phyloP scores from a whole-genome alignment of 2,113 vertebrate genomes.

The Oryzias celebensis region DNA sequence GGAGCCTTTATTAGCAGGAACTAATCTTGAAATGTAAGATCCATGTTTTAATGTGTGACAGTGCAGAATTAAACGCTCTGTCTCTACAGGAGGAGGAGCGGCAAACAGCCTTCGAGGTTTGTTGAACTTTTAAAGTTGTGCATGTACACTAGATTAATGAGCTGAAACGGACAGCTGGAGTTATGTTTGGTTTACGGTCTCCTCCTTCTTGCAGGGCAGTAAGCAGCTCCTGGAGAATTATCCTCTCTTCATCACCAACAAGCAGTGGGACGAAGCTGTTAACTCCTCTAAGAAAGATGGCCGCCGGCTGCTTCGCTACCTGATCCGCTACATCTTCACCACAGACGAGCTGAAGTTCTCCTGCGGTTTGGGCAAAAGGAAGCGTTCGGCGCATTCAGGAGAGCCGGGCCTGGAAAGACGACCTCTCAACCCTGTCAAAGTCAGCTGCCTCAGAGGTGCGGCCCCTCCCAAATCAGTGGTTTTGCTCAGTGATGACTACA shows the following conservation, averaged over 20 bases:
- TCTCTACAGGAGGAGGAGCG: constrained; percentile 69
- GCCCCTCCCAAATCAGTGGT: neutral
- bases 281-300: constrained; percentile 99
- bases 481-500: neutral
- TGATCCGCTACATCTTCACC: constrained; percentile 98
- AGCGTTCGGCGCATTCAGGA: constrained; percentile 97
- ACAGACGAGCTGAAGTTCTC: constrained; percentile 99
- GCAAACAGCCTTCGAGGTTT: constrained; percentile 71
- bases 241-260: constrained; percentile 98
- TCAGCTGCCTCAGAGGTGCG: constrained; percentile 99
- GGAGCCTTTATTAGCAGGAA: neutral
- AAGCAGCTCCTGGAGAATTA: constrained; percentile 99
- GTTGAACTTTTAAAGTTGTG: constrained; percentile 29
- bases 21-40: neutral
- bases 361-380: constrained; percentile 98
- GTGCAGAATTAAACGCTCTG: constrained; percentile 21
- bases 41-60: constrained; percentile 4
- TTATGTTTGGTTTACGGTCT: neutral
- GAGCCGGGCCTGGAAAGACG: constrained; percentile 95
- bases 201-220: constrained; percentile 83
- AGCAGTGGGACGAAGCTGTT: constrained; percentile 99
- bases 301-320: constrained; percentile 93
- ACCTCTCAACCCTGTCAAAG: constrained; percentile 98
- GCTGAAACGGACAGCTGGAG: neutral
- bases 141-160: neutral